Evolutionary conservation across 2,888 invertebrate genomes (phyloP).

Genomic region (Ditylenchus weischeri): DNA sequence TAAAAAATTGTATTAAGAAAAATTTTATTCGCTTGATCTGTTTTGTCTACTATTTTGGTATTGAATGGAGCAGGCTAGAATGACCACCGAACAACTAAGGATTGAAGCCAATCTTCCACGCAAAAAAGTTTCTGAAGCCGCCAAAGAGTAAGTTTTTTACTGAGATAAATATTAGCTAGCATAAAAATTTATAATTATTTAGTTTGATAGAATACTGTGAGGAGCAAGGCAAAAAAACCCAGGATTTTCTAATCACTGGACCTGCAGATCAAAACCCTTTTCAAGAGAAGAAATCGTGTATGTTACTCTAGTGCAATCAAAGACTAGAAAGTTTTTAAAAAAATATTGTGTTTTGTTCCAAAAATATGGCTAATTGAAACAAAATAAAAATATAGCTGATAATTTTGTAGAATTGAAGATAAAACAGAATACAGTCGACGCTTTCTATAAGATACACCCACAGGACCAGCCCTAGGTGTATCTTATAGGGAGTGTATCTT

Average conservation of each 20-base stretch:
- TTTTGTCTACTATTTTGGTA: too few species aligned
- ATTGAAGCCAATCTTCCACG: slow-evolving; percentile 22
- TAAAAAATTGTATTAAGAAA: too few species aligned
- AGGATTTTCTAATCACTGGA: slow-evolving; percentile 31
- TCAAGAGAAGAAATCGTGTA: slow-evolving; percentile 33
- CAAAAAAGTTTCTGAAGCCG: slow-evolving; percentile 26
- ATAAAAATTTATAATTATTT: slow-evolving; percentile 17
- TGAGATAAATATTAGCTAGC: background rate
- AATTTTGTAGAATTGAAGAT: too few species aligned
- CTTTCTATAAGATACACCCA: too few species aligned
- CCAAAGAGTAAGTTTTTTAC: slow-evolving; percentile 19
- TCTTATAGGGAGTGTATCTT: too few species aligned
- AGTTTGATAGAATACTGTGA: slow-evolving; percentile 37
- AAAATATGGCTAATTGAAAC: too few species aligned
- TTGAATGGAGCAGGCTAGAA: slow-evolving; percentile 22
- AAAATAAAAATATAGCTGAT: too few species aligned
- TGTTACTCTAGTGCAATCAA: slow-evolving; percentile 15
- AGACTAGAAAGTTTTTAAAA: too few species aligned
- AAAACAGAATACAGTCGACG: too few species aligned
- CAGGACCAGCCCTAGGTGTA: too few species aligned
- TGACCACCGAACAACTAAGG: slow-evolving; percentile 20
- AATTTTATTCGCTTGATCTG: too few species aligned
- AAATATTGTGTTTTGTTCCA: too few species aligned
- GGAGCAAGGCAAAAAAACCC: slow-evolving; percentile 15
- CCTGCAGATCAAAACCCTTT: slow-evolving; percentile 31